Conservation (phyloP, 2,797 vertebrate genomes). For the Peromyscus aztecus region DNA sequence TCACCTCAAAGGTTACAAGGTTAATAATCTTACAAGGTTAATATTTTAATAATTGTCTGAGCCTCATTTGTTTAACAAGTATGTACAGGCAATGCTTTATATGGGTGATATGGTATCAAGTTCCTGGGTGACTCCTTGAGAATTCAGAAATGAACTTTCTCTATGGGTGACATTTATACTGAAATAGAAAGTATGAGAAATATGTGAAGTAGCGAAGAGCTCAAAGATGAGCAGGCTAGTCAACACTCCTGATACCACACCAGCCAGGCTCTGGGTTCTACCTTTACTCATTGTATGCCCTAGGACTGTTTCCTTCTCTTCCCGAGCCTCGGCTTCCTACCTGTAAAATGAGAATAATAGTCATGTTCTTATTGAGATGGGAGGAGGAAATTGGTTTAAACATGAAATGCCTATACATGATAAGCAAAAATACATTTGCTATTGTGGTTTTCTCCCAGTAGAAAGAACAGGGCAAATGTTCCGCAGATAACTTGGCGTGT, state of each 20-base stretch:
- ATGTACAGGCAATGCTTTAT: background rate
- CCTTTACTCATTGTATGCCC: background rate
- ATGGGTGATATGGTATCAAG: background rate
- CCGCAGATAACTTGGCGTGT: background rate
- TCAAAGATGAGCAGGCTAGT: background rate
- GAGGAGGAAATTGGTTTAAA: background rate
- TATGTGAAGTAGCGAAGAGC: background rate
- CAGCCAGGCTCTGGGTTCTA: background rate
- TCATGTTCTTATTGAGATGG: background rate
- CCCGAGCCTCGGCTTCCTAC: background rate
- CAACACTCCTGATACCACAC: background rate
- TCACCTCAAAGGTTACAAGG: background rate
- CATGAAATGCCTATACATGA: background rate
- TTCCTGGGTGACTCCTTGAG: background rate
- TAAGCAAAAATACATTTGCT: background rate
- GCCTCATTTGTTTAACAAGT: background rate
- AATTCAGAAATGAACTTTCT: background rate
- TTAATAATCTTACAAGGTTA: background rate
- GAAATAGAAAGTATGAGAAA: background rate
- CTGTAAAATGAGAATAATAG: background rate
- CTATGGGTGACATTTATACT: background rate
- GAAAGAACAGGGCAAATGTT: background rate
- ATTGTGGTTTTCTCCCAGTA: background rate
- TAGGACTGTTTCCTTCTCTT: background rate
- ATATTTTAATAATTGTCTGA: conserved; percentile 5